Evolutionary conservation across 1,140 invertebrate species (phyloP).

Genomic region (Orussus abietinus): DNA sequence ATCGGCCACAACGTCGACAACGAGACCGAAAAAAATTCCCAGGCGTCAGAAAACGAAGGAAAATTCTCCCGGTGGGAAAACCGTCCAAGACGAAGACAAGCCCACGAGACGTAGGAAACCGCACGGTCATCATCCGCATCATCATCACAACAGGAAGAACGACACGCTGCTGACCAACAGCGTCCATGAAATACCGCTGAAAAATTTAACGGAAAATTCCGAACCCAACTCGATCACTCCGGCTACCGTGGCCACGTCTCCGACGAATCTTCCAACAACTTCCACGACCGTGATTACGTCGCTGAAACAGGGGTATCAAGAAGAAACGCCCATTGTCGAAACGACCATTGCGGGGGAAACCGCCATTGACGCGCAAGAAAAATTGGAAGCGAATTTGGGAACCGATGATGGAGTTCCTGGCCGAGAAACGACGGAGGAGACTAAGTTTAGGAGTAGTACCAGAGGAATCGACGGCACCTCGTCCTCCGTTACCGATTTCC

Average conservation of each 20-base stretch:
- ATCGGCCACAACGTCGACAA: slow-evolving; percentile 17
- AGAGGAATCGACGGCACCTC: too few species aligned
- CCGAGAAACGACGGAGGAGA: too few species aligned
- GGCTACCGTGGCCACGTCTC: background rate
- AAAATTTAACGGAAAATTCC: slow-evolving; percentile 21
- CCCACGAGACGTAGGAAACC: slow-evolving; percentile 28
- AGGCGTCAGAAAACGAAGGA: slow-evolving; percentile 30
- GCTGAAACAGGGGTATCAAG: background rate
- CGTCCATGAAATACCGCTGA: slow-evolving; percentile 28
- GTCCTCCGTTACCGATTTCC: too few species aligned
- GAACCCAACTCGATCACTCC: background rate
- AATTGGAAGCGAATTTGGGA: too few species aligned
- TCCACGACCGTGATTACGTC: background rate
- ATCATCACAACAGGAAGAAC: slow-evolving; percentile 34
- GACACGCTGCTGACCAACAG: slow-evolving; percentile 44
- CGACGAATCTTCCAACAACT: background rate
- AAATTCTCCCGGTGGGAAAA: background rate
- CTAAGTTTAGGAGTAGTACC: too few species aligned
- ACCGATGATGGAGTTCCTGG: too few species aligned
- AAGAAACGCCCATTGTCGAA: too few species aligned
- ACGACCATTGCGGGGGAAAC: too few species aligned
- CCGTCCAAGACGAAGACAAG: slow-evolving; percentile 26
- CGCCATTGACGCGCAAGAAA: too few species aligned
- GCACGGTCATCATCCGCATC: too few species aligned
- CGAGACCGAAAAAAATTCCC: slow-evolving; percentile 23